Percentiles rank a stretch among this genome's conserved stretches.
Conservation (phyloP, 2,113 vertebrate genomes). For the Brevimyrus niger region DNA sequence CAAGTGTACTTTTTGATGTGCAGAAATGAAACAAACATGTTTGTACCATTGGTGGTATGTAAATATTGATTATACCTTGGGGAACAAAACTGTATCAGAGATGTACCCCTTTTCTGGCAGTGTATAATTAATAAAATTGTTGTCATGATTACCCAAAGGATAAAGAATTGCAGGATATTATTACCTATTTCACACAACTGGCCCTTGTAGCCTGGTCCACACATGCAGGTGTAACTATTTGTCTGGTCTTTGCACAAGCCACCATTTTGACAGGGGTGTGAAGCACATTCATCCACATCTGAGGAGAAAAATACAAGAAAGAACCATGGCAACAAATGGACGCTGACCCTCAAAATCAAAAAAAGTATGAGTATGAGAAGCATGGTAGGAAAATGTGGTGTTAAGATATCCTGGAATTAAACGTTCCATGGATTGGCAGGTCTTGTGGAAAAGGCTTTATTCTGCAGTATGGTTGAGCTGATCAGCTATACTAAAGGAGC, state of each 20-base stretch:
- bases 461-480: not conserved
- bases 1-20: not conserved
- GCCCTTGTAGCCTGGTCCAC: constrained; percentile 57
- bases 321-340: not conserved
- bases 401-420: not conserved
- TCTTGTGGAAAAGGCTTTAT: not conserved
- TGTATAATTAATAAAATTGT: not conserved
- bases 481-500: not conserved
- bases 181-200: constrained; percentile 63
- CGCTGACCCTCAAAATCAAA: not conserved
- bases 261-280: constrained; percentile 60
- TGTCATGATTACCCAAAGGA: not conserved
- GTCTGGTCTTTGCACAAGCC: constrained; percentile 58
- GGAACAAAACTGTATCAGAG: not conserved
- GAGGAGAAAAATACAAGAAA: constrained; percentile 17
- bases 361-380: not conserved
- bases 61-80: not conserved
- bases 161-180: not conserved
- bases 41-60: not conserved
- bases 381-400: not conserved
- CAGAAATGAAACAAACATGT: not conserved
- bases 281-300: constrained; percentile 66
- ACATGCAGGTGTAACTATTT: constrained; percentile 57
- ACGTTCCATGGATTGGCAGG: not conserved
- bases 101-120: not conserved